Evolutionary conservation across 2,888 invertebrate species (phyloP).

Genomic region (Melikaiella ostensackeni): DNA sequence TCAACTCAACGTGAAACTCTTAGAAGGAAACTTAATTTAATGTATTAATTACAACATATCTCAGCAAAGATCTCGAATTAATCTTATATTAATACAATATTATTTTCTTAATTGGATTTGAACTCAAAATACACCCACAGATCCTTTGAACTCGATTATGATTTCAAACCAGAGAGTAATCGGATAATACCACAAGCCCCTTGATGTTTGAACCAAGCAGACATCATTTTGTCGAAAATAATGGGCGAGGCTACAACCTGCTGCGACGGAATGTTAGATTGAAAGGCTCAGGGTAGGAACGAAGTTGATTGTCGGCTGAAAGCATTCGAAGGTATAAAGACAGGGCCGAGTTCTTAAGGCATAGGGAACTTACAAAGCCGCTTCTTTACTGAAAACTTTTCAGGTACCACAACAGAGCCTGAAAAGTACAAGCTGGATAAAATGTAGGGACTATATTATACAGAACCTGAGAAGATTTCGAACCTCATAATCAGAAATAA

Average conservation of each 20-base stretch:
- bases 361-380: background rate
- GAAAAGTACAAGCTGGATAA: background rate
- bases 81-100: background rate
- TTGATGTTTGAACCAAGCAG: background rate
- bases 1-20: background rate
- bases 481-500: background rate
- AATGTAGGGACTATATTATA: background rate
- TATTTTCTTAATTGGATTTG: no score
- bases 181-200: background rate
- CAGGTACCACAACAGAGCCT: background rate
- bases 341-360: background rate
- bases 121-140: no score
- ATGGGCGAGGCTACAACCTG: conserved; percentile 7
- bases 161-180: background rate
- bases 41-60: background rate
- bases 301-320: background rate
- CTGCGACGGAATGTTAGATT: conserved; percentile 8
- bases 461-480: background rate
- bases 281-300: background rate
- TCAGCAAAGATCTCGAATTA: background rate
- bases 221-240: conserved; percentile 17
- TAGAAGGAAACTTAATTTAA: background rate
- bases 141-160: no score
- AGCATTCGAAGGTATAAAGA: conserved; percentile 5
- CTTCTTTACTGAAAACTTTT: background rate